phyloP scores from a whole-genome alignment of 2,113 vertebrate species.

The Pachycephala philippinensis region DNA sequence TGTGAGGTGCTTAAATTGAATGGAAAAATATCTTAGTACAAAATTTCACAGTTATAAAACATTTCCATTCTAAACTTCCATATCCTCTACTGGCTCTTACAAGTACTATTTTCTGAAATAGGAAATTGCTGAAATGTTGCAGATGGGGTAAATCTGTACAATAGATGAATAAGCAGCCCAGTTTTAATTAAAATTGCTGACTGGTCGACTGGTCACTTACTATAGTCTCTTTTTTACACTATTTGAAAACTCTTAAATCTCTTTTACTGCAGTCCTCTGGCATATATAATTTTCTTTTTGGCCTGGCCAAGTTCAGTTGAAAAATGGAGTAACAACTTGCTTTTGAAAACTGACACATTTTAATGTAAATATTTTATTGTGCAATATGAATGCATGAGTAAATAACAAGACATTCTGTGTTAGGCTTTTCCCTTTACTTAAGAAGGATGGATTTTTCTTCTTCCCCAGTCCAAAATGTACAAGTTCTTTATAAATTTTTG shows the following conservation, averaged over 20 bases:
- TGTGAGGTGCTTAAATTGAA: not conserved
- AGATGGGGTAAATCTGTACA: not conserved
- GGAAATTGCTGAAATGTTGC: not conserved
- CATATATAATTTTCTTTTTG: not conserved
- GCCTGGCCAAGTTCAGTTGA: not conserved
- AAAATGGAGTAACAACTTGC: not conserved
- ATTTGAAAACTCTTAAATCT: constrained; percentile 8
- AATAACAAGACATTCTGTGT: not conserved
- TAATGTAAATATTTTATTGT: not conserved
- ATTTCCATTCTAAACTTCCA: not conserved
- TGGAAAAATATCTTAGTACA: not conserved
- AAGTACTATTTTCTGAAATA: not conserved
- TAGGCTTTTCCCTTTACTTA: not conserved
- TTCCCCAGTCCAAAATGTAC: not conserved
- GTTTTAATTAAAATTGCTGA: constrained; percentile 40
- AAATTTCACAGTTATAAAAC: not conserved
- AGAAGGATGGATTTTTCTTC: not conserved
- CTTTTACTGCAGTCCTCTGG: not conserved
- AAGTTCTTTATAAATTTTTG: not conserved
- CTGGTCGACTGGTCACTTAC: not conserved
- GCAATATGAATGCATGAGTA: not conserved
- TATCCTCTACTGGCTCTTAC: not conserved
- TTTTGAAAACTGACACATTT: not conserved
- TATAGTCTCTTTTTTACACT: not conserved
- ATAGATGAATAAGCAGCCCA: not conserved